phyloP scores from a whole-genome alignment of 2,113 vertebrate species.

The Marmota flaviventris region DNA sequence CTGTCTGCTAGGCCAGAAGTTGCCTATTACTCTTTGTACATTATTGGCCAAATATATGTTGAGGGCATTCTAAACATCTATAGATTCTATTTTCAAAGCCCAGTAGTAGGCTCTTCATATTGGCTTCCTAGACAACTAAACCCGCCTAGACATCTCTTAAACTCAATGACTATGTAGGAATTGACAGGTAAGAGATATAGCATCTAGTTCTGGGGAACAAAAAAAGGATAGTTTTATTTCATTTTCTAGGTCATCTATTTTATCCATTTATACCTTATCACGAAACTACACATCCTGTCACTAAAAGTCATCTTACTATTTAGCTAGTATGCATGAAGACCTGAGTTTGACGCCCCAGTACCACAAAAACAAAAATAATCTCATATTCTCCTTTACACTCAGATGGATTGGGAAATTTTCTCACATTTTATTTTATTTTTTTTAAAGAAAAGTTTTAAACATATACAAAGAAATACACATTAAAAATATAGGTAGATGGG shows the following conservation, averaged over 20 bases:
- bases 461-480: neutral
- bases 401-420: neutral
- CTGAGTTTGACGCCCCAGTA: too few relatives aligned
- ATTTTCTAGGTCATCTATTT: neutral
- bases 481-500: neutral
- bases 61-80: neutral
- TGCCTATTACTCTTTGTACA: neutral
- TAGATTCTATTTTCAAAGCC: neutral
- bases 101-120: too few relatives aligned
- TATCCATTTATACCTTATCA: neutral
- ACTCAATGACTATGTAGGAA: slow-evolving; percentile 2
- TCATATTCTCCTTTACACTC: neutral
- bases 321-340: neutral
- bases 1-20: neutral
- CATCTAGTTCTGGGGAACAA: neutral
- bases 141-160: neutral
- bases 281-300: neutral
- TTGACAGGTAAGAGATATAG: neutral
- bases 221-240: neutral
- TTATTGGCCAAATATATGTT: neutral
- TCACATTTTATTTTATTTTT: neutral
- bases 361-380: neutral
- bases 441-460: neutral
- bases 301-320: neutral
- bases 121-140: neutral